Evolutionary conservation across 2,888 invertebrate genomes (phyloP), one percentile per base, ranked within the genome.

Genomic region (Ephialtes manifestator): DNA sequence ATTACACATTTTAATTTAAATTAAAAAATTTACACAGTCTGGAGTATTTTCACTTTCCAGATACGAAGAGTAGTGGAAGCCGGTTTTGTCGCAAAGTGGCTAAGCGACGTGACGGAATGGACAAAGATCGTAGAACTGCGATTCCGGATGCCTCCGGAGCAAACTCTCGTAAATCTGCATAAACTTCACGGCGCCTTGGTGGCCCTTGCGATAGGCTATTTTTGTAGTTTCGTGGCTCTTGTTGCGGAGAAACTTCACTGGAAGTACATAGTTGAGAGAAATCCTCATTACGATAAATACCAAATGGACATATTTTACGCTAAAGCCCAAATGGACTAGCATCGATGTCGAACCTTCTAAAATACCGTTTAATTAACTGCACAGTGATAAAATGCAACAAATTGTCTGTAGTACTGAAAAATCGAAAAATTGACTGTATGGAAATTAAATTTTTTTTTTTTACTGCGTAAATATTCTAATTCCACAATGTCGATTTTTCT

Each of bases 141-240:
- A 74, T 91, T 92, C 74, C 92, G 94, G 58, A 95, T 95, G 63
- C 94, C 95, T 0, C 95, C 96, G 77, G 94, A 95, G n/a, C 97
- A 97, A 92, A 97, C 97, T 4, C 91, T 97, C 15, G 97, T 98
- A 95, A 96, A 97, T 93, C 94, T 97, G 88, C 95, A 95, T 87
- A 98, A 98, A 92, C 95, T 98, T 63, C 97, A 97, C 92, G 97
- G 97, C 60, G 97, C 97, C 3, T 95, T 97, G 85, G 95, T 97
- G 53, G 97, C 96, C 7, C 92, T 98, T n/a, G 95, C 94, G 2
- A 95, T 96, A 67, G 98, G 98, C 0, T 97, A 97, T 90, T 92
- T 95, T 20, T 84, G 97, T 4, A 96, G 97, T 87, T 89, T 95
- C 0, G 31, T 96, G 0, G 94, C 95, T 46, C 92, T 97, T 0